Conservation (phyloP, 2,888 invertebrate species). For the Cerceris ruficornis region DNA sequence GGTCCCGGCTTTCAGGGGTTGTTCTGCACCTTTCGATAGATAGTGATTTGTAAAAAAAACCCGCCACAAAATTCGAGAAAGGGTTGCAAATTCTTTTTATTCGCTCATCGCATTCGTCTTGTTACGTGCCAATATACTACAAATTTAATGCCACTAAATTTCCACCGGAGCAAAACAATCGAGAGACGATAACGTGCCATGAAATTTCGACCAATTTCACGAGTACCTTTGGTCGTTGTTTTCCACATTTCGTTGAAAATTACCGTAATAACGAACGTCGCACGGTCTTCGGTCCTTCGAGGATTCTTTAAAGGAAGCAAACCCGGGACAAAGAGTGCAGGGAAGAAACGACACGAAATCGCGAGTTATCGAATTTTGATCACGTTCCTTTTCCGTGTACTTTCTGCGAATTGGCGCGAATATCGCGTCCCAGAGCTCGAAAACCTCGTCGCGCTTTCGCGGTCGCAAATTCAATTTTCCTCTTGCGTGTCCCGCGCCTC, state of each 20-base stretch:
- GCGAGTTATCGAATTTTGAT: conserved; percentile 71
- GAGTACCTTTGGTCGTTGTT: neutral
- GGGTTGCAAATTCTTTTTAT: too few species aligned
- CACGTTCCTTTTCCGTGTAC: conserved; percentile 62
- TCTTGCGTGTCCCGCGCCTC: conserved; percentile 11
- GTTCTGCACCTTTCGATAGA: too few species aligned
- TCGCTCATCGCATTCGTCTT: too few species aligned
- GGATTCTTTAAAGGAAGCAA: conserved; percentile 5
- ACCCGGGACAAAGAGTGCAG: neutral
- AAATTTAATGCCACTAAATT: too few species aligned
- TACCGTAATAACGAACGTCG: neutral
- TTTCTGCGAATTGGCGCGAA: conserved; percentile 59
- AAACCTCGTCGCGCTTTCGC: conserved; percentile 51
- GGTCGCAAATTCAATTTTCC: conserved; percentile 63
- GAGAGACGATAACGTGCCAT: too few species aligned
- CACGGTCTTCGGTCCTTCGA: conserved; percentile 7
- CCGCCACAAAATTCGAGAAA: too few species aligned
- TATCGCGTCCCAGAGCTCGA: conserved; percentile 40
- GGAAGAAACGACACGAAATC: conserved; percentile 23
- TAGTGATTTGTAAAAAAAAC: too few species aligned
- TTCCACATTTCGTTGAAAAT: neutral
- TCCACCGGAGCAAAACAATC: too few species aligned
- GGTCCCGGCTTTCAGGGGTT: too few species aligned
- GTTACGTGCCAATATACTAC: too few species aligned
- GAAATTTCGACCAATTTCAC: too few species aligned